A percentile compares a stretch with the other conserved stretches of the same genome.
Evolutionary conservation across 2,113 vertebrate species (phyloP).

Genomic region (Todiramphus saurophagus): DNA sequence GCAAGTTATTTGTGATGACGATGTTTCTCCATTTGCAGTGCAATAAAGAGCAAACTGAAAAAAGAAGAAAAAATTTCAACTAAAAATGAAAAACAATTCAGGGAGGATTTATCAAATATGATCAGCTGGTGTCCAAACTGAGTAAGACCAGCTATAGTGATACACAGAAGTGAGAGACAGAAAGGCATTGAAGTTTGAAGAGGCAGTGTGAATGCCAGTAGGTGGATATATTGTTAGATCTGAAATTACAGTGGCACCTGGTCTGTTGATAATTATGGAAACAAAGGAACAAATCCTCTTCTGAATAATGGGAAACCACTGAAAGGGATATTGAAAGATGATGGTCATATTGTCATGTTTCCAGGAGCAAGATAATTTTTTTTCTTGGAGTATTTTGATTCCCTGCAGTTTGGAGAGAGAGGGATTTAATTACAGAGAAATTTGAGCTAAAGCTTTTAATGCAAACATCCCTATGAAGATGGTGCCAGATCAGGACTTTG

Average conservation of each 20-base stretch:
- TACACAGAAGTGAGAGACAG: not conserved
- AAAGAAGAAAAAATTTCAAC: not conserved
- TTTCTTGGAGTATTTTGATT: not conserved
- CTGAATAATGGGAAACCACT: not conserved
- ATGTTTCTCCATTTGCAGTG: not conserved
- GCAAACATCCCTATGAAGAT: not conserved
- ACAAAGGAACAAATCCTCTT: not conserved
- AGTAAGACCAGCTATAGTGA: not conserved
- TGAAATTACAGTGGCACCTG: not conserved
- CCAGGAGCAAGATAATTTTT: not conserved
- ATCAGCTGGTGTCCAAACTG: not conserved
- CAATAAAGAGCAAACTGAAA: not conserved
- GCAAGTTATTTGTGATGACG: not conserved
- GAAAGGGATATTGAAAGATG: not conserved
- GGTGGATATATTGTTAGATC: not conserved
- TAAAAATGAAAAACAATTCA: not conserved
- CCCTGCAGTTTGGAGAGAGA: not conserved
- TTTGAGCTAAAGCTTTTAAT: not conserved
- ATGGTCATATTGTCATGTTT: not conserved
- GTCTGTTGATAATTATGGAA: not conserved
- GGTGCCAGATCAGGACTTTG: not conserved
- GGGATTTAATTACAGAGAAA: not conserved
- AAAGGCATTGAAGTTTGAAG: not conserved
- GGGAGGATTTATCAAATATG: not conserved
- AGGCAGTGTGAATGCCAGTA: not conserved